Conservation (phyloP, 2,888 invertebrate species). For the Petrophora chlorosata region DNA sequence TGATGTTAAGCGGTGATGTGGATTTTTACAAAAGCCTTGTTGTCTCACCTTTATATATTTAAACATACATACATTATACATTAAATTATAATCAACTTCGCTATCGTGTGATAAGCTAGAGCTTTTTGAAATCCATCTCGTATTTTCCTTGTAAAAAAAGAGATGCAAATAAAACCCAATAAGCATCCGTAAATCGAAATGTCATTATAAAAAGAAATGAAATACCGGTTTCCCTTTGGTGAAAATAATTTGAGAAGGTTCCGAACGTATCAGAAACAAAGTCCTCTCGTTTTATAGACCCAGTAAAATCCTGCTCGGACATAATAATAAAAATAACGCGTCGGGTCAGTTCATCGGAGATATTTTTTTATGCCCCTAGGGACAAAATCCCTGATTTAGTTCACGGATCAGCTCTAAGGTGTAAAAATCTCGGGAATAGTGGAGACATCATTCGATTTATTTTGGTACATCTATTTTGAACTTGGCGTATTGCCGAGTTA, state of each 20-base stretch:
- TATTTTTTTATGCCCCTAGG: constrained; percentile 15
- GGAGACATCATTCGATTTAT: not conserved
- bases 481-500: not conserved
- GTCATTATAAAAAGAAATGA: constrained; percentile 22
- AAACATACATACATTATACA: not conserved
- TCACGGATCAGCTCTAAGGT: constrained; percentile 7
- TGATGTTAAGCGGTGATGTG: too few species aligned
- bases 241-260: constrained; percentile 27
- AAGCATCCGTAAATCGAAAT: constrained; percentile 19
- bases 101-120: too few species aligned
- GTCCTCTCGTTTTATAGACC: constrained; percentile 25
- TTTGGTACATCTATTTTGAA: not conserved
- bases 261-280: constrained; percentile 23
- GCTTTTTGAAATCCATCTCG: too few species aligned
- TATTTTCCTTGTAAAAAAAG: not conserved
- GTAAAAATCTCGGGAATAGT: constrained; percentile 5
- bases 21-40: too few species aligned
- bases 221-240: constrained; percentile 22
- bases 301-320: constrained; percentile 25
- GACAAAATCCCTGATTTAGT: constrained; percentile 18
- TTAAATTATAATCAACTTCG: not conserved
- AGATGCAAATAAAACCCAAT: constrained; percentile 10
- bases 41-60: too few species aligned
- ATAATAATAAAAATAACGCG: constrained; percentile 30
- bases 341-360: constrained; percentile 25